phyloP scores from a whole-genome alignment of 2,888 invertebrate species.

The Pyrgus malvae region DNA sequence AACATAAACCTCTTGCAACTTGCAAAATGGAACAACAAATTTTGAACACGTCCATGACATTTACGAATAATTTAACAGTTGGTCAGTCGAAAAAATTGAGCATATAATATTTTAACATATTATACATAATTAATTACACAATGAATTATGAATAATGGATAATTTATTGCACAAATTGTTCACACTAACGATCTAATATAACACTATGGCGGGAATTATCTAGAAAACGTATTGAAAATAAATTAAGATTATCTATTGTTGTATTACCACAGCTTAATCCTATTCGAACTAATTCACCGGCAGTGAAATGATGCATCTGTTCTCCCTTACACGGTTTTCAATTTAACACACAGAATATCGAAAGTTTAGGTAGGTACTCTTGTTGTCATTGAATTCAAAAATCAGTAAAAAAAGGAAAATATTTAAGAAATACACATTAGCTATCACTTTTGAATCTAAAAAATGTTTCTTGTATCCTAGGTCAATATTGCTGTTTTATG shows the following conservation, averaged over 20 bases:
- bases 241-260: constrained; percentile 49
- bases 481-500: no score
- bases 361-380: not conserved
- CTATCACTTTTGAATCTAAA: no score
- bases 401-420: no score
- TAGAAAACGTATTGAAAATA: constrained; percentile 38
- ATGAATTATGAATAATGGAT: constrained; percentile 52
- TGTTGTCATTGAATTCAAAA: no score
- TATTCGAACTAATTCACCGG: constrained; percentile 52
- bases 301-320: constrained; percentile 53
- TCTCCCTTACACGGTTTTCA: not conserved
- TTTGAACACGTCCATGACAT: constrained; percentile 42
- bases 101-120: constrained; percentile 52
- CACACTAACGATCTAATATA: constrained; percentile 54
- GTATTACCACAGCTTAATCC: constrained; percentile 52
- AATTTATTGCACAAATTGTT: constrained; percentile 74
- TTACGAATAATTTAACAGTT: constrained; percentile 61
- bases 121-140: constrained; percentile 52
- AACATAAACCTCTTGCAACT: constrained; percentile 13
- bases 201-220: constrained; percentile 40
- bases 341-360: constrained; percentile 1
- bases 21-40: constrained; percentile 44
- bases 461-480: no score
- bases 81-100: constrained; percentile 81
- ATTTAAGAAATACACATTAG: not conserved